phyloP scores from a whole-genome alignment of 2,888 invertebrate species.

The Elegia similella region DNA sequence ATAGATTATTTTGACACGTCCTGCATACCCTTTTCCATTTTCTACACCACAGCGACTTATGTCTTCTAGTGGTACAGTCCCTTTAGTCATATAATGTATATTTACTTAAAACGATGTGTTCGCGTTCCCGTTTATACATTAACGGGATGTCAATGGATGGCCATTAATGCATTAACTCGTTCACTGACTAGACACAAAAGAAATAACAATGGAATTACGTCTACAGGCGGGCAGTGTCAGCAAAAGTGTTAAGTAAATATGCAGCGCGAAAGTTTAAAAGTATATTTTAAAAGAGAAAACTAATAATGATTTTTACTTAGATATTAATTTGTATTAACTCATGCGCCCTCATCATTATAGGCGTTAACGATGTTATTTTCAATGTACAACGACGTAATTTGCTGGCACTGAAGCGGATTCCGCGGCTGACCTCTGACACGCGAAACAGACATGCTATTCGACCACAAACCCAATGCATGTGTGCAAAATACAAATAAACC shows the following conservation, averaged over 20 bases:
- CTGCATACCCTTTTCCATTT: too few relatives aligned
- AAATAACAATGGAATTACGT: too few relatives aligned
- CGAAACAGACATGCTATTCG: slow-evolving; percentile 26
- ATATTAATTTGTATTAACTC: background rate
- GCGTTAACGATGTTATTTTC: slow-evolving; percentile 24
- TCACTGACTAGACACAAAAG: too few relatives aligned
- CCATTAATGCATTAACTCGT: too few relatives aligned
- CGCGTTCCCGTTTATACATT: too few relatives aligned
- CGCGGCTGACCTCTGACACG: slow-evolving; percentile 31
- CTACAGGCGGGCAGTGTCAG: too few relatives aligned
- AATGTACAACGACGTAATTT: slow-evolving; percentile 21
- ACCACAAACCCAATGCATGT: slow-evolving; percentile 23
- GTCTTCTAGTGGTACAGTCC: too few relatives aligned
- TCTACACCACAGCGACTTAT: too few relatives aligned
- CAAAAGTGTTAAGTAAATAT: background rate
- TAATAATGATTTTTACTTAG: background rate
- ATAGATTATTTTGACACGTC: too few relatives aligned
- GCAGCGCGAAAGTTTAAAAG: background rate
- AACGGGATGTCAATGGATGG: too few relatives aligned
- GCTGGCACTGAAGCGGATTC: slow-evolving; percentile 23
- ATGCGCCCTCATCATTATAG: slow-evolving; percentile 9
- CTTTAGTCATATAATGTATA: too few relatives aligned
- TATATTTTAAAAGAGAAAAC: background rate
- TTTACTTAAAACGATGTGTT: too few relatives aligned
- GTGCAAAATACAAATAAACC: slow-evolving; percentile 11